Conservation (phyloP, 2,888 invertebrate genomes). For the Cryptocheilus praepositus region DNA sequence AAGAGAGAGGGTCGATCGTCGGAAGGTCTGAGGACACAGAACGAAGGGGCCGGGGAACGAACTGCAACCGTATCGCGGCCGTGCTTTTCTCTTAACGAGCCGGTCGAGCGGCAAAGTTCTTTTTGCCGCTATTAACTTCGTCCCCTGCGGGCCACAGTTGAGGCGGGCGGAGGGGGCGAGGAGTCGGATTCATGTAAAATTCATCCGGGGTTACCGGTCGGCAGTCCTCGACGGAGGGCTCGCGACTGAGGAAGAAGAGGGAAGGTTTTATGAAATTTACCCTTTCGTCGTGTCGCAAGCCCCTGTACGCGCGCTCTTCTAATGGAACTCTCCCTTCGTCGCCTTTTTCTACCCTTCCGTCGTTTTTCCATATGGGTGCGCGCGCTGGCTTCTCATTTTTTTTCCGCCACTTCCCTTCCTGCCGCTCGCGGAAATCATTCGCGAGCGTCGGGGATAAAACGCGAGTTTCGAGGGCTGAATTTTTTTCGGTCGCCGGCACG, state of each 20-base stretch:
- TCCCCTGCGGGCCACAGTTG: conserved; percentile 42
- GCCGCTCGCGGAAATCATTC: no score
- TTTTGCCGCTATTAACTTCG: conserved; percentile 63
- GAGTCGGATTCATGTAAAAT: conserved; percentile 14
- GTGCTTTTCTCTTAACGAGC: conserved; percentile 54
- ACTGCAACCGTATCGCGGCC: conserved; percentile 27
- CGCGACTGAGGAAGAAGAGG: neutral
- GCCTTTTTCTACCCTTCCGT: conserved; percentile 10
- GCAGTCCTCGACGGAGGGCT: neutral
- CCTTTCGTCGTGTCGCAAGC: conserved; percentile 39
- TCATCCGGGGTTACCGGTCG: conserved; percentile 12
- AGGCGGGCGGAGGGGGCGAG: conserved; percentile 11
- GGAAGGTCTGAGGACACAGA: neutral
- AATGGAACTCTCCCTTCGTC: conserved; percentile 17
- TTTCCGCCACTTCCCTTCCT: conserved; percentile 1
- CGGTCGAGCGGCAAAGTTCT: conserved; percentile 58
- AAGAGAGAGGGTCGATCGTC: conserved; percentile 3
- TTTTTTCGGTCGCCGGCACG: neutral
- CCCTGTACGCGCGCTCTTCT: conserved; percentile 22
- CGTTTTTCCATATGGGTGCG: conserved; percentile 2
- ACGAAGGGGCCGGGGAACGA: conserved; percentile 3
- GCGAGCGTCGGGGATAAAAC: no score
- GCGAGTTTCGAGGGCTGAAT: no score
- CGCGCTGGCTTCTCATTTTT: neutral
- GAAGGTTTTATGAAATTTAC: conserved; percentile 55